Percentiles rank a stretch among this genome's conserved stretches.
These are phyloP conservation scores for Priocnemis perturbator DNA, from an alignment of 2,888 invertebrate genomes.

Conservation along the genomic window DNA sequence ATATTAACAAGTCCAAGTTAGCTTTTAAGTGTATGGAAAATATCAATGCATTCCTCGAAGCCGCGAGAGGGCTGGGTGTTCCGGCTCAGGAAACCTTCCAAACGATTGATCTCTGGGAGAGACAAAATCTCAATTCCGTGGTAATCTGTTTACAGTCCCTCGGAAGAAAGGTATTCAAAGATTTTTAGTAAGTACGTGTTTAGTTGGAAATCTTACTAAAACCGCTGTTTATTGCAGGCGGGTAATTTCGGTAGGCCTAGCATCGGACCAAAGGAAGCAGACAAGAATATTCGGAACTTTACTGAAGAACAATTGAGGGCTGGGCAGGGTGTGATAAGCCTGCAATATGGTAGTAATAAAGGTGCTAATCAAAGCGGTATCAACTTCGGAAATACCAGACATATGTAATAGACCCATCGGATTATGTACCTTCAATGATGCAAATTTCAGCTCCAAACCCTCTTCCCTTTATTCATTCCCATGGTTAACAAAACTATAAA, in stretches of 20 bases:
- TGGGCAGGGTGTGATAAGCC: conserved; percentile 93
- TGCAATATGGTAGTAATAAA: conserved; percentile 98
- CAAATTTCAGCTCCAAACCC: conserved; percentile 9
- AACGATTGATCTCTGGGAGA: conserved; percentile 97
- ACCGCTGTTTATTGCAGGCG: conserved; percentile 76
- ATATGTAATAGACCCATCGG: conserved; percentile 84
- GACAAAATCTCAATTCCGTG: conserved; percentile 96
- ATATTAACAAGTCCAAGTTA: conserved; percentile 91
- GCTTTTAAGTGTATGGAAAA: conserved; percentile 99
- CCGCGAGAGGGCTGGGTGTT: conserved; percentile 90
- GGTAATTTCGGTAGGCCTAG: conserved; percentile 89
- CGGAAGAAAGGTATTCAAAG: conserved; percentile 88
- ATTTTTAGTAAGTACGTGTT: neutral
- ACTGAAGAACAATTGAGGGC: conserved; percentile 95
- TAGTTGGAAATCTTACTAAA: neutral
- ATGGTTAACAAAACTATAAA: conserved; percentile 40
- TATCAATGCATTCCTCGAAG: conserved; percentile 94
- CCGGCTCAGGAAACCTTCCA: conserved; percentile 97
- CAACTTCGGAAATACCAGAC: conserved; percentile 97
- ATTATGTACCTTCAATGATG: neutral
- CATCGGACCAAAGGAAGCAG: conserved; percentile 97
- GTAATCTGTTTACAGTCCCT: conserved; percentile 96
- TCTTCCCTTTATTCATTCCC: conserved; percentile 32
- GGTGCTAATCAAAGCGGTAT: conserved; percentile 97
- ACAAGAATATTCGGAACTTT: conserved; percentile 95